These are phyloP conservation scores for Netelia fuscicornis DNA, from an alignment of 2,888 invertebrate species.

Conservation along the genomic window DNA sequence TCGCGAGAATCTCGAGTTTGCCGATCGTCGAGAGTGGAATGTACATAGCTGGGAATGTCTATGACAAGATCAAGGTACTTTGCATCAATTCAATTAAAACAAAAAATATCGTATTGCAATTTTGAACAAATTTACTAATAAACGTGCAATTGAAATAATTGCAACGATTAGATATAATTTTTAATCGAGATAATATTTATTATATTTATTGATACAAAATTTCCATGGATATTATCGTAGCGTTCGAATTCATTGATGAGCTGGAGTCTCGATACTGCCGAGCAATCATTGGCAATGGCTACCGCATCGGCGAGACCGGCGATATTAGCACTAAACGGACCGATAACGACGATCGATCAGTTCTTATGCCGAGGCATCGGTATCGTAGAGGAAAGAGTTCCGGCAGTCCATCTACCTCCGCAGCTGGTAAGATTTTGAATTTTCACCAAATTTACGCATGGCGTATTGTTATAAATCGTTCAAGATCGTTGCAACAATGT, in stretches of 20 bases:
- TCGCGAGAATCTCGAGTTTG: slow-evolving; percentile 91
- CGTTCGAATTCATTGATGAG: slow-evolving; percentile 90
- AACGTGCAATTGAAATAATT: too few species aligned
- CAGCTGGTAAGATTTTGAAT: slow-evolving; percentile 89
- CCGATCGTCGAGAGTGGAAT: slow-evolving; percentile 94
- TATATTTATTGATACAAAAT: neutral
- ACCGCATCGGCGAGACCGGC: slow-evolving; percentile 91
- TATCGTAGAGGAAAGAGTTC: slow-evolving; percentile 93
- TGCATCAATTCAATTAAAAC: too few species aligned
- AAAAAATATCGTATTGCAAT: too few species aligned
- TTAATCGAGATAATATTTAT: too few species aligned
- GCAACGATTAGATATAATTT: too few species aligned
- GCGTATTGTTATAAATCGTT: slow-evolving; percentile 17
- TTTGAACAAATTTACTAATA: too few species aligned
- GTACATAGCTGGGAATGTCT: slow-evolving; percentile 90
- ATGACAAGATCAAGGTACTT: slow-evolving; percentile 91
- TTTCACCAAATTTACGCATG: neutral
- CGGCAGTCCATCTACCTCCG: slow-evolving; percentile 93
- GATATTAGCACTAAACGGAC: slow-evolving; percentile 88
- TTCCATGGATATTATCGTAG: slow-evolving; percentile 82
- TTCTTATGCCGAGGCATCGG: slow-evolving; percentile 94
- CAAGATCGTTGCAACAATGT: neutral
- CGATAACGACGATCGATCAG: slow-evolving; percentile 90
- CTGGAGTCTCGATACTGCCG: slow-evolving; percentile 92
- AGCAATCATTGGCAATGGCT: slow-evolving; percentile 90